Evolutionary conservation across 2,797 vertebrate species (phyloP), one percentile per base, ranked within the genome.

Genomic region (Sphenopsis melanotis): DNA sequence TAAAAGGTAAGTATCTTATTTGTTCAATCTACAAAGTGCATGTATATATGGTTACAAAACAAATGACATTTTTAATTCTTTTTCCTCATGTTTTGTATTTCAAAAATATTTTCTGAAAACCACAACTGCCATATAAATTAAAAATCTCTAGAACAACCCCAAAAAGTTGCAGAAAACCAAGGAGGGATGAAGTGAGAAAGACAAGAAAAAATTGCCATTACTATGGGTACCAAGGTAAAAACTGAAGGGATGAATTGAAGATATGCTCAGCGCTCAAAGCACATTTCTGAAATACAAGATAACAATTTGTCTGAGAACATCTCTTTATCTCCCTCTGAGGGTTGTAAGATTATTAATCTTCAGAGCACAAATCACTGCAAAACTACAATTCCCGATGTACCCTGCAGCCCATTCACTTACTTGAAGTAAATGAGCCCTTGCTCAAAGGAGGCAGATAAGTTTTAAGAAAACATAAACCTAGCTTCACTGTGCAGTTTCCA

Each of bases 381-480:
- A 97, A 98, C 97, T 97, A 97, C 95, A 97, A 92, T 95, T 97
- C 97, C 97, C 95, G 3, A 89, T 64, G 75, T 95, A 94, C 93
- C 95, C 96, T 80, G 89, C 92, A 95, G 96, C 89, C 94, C 87
- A 93, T 94, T 96, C 94, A 96, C 97, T 94, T 96, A 97, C 93
- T 91, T 50, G 69, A 95, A 90, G 90, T 83, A 93, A 91, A 76
- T 1, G 66, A 95, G 71, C 44, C 92, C 90, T 89, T 87, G 69
- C 94, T 82, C 80, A 81, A 36, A 96, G 77, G 46, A 44, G 71
- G 60, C 36, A 79, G 87, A 83, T 92, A 90, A 89, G 87, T 66
- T 95, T 96, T 87, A 95, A 96, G 91, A 80, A 96, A 97, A 97
- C 77, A 90, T 12, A 95, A 94, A 95, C 75, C 49, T 42, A 86